These are phyloP conservation scores for Criorhina ranunculi DNA, from an alignment of 2,888 invertebrate species.

Conservation along the genomic window DNA sequence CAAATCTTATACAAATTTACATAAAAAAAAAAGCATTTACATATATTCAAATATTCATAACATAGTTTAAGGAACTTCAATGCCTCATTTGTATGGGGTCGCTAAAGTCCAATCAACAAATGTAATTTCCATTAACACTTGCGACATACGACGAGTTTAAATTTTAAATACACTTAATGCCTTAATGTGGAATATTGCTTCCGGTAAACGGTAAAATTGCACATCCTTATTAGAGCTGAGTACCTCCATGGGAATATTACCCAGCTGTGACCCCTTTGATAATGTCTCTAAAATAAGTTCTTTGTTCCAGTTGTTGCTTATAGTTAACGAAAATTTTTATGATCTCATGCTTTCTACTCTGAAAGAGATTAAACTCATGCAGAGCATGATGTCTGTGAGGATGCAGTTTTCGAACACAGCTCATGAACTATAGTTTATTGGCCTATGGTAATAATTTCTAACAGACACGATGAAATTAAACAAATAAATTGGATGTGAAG, in stretches of 20 bases:
- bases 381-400: neutral
- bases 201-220: neutral
- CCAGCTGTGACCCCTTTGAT: neutral
- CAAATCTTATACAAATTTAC: neutral
- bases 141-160: neutral
- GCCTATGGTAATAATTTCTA: neutral
- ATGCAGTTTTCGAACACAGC: neutral
- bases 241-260: neutral
- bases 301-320: neutral
- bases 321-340: conserved; percentile 8
- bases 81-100: neutral
- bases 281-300: neutral
- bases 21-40: neutral
- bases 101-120: conserved; percentile 43
- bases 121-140: conserved; percentile 15
- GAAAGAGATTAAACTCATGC: neutral
- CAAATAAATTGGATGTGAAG: neutral
- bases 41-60: no score
- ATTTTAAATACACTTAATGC: conserved; percentile 5
- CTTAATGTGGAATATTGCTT: neutral
- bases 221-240: conserved; percentile 13
- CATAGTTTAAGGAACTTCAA: no score
- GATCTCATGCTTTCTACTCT: neutral
- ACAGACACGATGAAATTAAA: conserved; percentile 12
- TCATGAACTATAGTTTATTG: conserved; percentile 31